A percentile compares a stretch with the other conserved stretches of the same genome.
phyloP scores from a whole-genome alignment of 2,888 invertebrate species.

The Plagodis dolabraria region DNA sequence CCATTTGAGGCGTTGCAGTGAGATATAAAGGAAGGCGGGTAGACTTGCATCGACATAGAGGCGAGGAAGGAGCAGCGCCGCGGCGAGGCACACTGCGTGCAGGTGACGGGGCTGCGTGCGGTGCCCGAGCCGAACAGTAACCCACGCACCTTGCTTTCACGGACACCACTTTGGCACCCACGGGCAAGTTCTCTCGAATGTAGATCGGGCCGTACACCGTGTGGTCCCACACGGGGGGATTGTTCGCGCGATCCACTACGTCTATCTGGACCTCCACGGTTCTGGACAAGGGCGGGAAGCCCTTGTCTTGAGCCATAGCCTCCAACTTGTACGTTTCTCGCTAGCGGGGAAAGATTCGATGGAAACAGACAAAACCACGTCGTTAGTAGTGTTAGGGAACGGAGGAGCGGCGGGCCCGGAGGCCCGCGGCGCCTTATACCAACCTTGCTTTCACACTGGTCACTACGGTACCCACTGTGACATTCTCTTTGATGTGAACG shows the following conservation, averaged over 20 bases:
- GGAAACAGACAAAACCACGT: conserved; percentile 88
- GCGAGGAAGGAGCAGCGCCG: conserved; percentile 37
- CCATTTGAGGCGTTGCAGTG: conserved; percentile 10
- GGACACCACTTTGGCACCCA: conserved; percentile 98
- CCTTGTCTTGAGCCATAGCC: conserved; percentile 99
- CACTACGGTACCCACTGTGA: conserved; percentile 99
- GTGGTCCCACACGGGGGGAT: conserved; percentile 98
- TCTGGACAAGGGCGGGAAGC: conserved; percentile 96
- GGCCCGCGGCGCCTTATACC: conserved; percentile 88
- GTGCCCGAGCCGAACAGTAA: conserved; percentile 84
- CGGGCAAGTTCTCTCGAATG: conserved; percentile 99
- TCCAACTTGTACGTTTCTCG: conserved; percentile 99
- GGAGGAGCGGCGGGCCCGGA: conserved; percentile 78
- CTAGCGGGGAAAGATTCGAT: conserved; percentile 88
- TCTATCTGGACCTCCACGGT: conserved; percentile 99
- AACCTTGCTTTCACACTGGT: conserved; percentile 99
- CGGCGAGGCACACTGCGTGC: conserved; percentile 74
- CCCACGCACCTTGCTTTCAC: conserved; percentile 98
- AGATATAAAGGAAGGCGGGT: conserved; percentile 14
- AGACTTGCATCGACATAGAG: conserved; percentile 22
- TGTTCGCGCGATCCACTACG: conserved; percentile 99
- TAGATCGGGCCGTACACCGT: conserved; percentile 98
- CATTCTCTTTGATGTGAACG: conserved; percentile 99
- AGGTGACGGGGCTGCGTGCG: conserved; percentile 86
- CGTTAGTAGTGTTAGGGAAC: conserved; percentile 87